A percentile compares a stretch with the other conserved stretches of the same genome.
phyloP scores from a whole-genome alignment of 2,797 vertebrate species.

The Poecilia picta region DNA sequence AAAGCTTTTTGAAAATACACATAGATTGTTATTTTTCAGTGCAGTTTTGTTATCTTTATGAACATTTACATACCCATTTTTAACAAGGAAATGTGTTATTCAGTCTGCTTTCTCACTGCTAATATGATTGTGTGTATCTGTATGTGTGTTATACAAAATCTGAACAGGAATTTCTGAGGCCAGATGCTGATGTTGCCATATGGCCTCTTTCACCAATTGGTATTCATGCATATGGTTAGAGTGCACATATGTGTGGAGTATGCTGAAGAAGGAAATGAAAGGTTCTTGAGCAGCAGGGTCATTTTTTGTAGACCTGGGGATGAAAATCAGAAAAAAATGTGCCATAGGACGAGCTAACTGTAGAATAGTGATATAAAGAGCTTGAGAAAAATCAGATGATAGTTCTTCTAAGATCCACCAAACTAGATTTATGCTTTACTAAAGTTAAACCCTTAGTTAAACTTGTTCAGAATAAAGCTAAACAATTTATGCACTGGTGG shows the following conservation, averaged over 20 bases:
- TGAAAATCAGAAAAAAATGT: not conserved
- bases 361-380: not conserved
- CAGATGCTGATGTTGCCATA: conserved; percentile 73
- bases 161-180: conserved; percentile 59
- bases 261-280: conserved; percentile 16
- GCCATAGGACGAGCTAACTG: conserved; percentile 15
- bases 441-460: conserved; percentile 36
- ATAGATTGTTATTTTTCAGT: not conserved
- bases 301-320: conserved; percentile 32
- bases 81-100: conserved; percentile 6
- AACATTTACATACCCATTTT: not conserved
- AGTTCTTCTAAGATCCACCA: not conserved
- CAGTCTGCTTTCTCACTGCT: conserved; percentile 3
- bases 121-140: conserved; percentile 11
- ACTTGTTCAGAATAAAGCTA: conserved; percentile 21
- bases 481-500: conserved; percentile 37
- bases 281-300: conserved; percentile 16
- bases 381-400: not conserved
- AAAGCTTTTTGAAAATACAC: not conserved
- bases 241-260: conserved; percentile 29
- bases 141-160: conserved; percentile 65
- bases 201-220: conserved; percentile 67
- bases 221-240: conserved; percentile 32
- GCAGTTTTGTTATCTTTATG: not conserved
- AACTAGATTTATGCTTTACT: conserved; percentile 30